A percentile compares a stretch with the other conserved stretches of the same genome.
phyloP scores from a whole-genome alignment of 2,113 vertebrate species.

The Toxotes chatareus region DNA sequence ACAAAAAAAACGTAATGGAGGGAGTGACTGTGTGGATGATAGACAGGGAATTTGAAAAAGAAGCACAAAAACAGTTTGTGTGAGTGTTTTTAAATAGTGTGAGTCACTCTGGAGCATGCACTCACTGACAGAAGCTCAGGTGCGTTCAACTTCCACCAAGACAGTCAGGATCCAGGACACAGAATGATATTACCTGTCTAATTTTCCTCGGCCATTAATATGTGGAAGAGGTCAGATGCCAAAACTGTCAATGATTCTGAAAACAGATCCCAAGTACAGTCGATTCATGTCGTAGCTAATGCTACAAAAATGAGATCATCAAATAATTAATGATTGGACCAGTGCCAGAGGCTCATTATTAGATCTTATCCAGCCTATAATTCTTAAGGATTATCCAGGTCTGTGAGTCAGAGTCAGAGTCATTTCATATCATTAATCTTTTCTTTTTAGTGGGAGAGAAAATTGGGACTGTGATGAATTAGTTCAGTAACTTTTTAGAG shows the following conservation, averaged over 20 bases:
- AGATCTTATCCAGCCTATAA: not conserved
- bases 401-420: constrained; percentile 13
- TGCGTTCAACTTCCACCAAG: not conserved
- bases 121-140: not conserved
- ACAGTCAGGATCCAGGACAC: not conserved
- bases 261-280: not conserved
- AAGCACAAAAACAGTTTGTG: not conserved
- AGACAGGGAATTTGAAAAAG: not conserved
- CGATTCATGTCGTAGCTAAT: not conserved
- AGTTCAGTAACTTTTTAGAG: not conserved
- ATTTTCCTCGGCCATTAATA: not conserved
- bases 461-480: not conserved
- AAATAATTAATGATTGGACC: constrained; percentile 12
- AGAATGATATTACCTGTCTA: not conserved
- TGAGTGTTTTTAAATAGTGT: not conserved
- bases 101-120: not conserved
- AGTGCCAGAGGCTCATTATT: not conserved
- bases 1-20: not conserved
- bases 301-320: not conserved
- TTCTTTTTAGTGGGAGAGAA: not conserved
- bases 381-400: constrained; percentile 13
- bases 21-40: not conserved
- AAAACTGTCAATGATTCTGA: not conserved
- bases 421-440: constrained; percentile 18
- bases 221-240: not conserved